phyloP scores from a whole-genome alignment of 2,888 invertebrate species.

The Phyllotreta striolata region DNA sequence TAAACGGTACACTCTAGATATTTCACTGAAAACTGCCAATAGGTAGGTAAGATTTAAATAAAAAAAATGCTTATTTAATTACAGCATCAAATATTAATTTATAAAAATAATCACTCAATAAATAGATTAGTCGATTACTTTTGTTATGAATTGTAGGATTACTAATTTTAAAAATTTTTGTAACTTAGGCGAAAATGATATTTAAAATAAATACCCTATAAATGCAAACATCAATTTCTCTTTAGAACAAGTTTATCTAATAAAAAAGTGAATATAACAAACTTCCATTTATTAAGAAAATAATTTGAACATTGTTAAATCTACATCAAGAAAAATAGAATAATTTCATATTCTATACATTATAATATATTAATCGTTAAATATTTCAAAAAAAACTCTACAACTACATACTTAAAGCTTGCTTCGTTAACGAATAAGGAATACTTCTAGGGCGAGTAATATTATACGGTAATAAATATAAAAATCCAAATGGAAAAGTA shows the following conservation, averaged over 20 bases:
- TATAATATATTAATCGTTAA: no score
- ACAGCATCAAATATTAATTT: not conserved
- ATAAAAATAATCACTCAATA: no score
- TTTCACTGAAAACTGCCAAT: slow-evolving; percentile 16
- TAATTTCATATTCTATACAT: no score
- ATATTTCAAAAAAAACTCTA: slow-evolving; percentile 1
- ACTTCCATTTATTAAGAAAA: slow-evolving; percentile 27
- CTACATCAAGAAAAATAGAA: slow-evolving; percentile 6
- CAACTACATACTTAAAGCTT: slow-evolving; percentile 21
- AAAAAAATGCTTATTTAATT: not conserved
- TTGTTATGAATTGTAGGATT: no score
- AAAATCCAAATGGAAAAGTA: no score
- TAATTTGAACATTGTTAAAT: slow-evolving; percentile 11
- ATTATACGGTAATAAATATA: no score
- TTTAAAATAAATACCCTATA: not conserved
- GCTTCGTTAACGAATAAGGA: not conserved
- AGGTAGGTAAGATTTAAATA: slow-evolving; percentile 14
- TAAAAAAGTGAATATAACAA: slow-evolving; percentile 15
- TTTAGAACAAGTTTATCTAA: no score
- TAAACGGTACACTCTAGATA: not conserved
- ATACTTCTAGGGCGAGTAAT: no score
- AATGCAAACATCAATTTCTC: not conserved
- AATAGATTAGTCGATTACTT: no score
- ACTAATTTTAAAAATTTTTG: not conserved
- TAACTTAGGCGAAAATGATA: no score